Evolutionary conservation across 2,113 vertebrate genomes (phyloP).

Genomic region (Fulica atra): DNA sequence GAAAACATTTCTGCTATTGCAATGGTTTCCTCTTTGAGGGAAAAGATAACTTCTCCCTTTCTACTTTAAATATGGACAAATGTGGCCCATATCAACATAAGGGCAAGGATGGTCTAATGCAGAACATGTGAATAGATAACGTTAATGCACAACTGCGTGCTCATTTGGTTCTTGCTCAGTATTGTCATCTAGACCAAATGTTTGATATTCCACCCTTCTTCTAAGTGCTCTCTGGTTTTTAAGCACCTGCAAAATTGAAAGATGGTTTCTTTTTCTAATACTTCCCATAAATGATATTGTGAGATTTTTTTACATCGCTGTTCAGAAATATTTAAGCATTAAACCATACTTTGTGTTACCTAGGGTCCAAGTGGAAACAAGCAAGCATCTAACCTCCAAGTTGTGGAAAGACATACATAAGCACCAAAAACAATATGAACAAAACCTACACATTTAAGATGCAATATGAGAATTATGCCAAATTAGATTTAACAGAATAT

Average conservation of each 20-base stretch:
- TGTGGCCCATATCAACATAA: neutral
- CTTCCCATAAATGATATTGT: neutral
- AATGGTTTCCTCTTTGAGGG: neutral
- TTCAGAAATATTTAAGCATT: neutral
- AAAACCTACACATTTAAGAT: neutral
- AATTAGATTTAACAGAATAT: neutral
- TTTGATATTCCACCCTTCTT: neutral
- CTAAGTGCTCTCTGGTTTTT: neutral
- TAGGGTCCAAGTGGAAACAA: neutral
- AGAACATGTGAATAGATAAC: neutral
- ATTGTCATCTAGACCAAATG: neutral
- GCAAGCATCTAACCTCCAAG: neutral
- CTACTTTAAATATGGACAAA: neutral
- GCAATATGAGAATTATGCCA: neutral
- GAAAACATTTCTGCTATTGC: neutral
- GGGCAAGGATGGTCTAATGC: neutral
- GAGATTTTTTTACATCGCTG: neutral
- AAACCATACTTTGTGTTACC: neutral
- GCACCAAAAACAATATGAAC: neutral
- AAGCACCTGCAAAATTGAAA: neutral
- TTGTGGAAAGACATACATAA: neutral
- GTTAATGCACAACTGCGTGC: neutral
- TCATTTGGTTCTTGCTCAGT: neutral
- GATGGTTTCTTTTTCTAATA: neutral
- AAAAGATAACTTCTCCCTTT: neutral